Base-by-base conservation (phyloP, 2,888 invertebrate genomes). In the Panopea generosa region DNA sequence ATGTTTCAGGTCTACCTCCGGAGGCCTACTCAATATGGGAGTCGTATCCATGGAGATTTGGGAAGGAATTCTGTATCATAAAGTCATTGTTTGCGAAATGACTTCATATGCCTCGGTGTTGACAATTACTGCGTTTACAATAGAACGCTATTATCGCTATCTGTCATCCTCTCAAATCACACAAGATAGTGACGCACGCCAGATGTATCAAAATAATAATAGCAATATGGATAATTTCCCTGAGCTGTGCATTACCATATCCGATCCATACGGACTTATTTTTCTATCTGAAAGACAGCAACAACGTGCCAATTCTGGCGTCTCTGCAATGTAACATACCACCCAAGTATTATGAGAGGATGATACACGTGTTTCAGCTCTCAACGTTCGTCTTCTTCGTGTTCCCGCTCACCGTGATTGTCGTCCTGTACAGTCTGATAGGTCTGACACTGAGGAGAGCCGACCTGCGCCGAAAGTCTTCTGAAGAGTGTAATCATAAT, bases 61-160 rank as follows among this genome's bases (percentile, higher is more conserved):
- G 93, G 0, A 89, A 91, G 72, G 84, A 91, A n/a, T 92, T 92
- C 77, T 94, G 94, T 81, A 90, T 92, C 61, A 89, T 94, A 74
- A 92, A 93, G 55, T 91, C 92, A 1, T 90, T 93, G 55, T 84
- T 93, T 2, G 91, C 92, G 94, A 94, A 83, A 91, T 92, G 92
- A 96, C 97, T 0, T 96, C 97, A 0, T 97, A 97, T 92, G 97
- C 97, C 0, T 97, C 97, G 0, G 96, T 98, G 45, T 93, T 98
- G 89, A 98, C 97, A 22, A 97, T 98, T 86, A 97, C 97, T 50
- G 97, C 97, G 1, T 98, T 98, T 93, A 97, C 97, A 0, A 95
- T 96, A 93, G 98, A 98, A 93, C 94, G 98, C 55, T 93, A 97
- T n/a, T 93, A 93, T 98, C 80, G 97, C 97, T 33, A 97, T 98